A percentile compares a stretch with the other conserved stretches of the same genome.
These are phyloP conservation scores for Propsilocerus akamusi DNA, from an alignment of 1,140 invertebrate genomes.

Conservation along the genomic window DNA sequence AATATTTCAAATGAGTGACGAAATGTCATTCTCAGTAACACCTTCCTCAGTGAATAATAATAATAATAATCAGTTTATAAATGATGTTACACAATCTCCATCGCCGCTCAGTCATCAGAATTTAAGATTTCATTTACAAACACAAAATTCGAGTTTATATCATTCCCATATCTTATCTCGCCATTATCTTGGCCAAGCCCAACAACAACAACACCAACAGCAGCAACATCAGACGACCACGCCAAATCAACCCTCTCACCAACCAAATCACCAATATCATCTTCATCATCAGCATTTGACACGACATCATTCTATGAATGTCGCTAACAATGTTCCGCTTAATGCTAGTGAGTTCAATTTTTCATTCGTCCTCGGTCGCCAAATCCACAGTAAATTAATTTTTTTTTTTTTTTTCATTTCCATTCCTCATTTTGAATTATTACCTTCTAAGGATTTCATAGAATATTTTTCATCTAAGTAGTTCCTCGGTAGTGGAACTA, in stretches of 20 bases:
- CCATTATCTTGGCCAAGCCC: not conserved
- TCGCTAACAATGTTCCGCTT: not conserved
- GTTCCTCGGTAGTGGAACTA: too few species aligned
- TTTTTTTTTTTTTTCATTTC: too few species aligned
- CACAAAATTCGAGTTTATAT: not conserved
- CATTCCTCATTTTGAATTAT: too few species aligned
- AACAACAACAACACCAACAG: not conserved
- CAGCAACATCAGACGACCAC: not conserved
- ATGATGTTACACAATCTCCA: not conserved
- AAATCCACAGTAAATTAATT: too few species aligned
- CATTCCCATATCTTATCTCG: slow-evolving; percentile 1
- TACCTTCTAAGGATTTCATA: too few species aligned
- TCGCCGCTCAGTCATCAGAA: not conserved
- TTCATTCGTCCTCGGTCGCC: too few species aligned
- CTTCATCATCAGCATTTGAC: not conserved
- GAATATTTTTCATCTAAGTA: too few species aligned
- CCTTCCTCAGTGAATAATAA: not conserved
- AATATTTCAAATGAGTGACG: not conserved
- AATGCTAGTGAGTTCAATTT: not conserved
- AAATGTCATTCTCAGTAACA: not conserved
- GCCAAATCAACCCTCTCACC: not conserved
- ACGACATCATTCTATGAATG: not conserved
- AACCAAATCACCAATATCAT: not conserved
- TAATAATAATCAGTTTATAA: not conserved
- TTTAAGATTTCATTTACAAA: not conserved